Evolutionary conservation across 2,888 invertebrate genomes (phyloP).

Genomic region (Cheilosia scutellata): DNA sequence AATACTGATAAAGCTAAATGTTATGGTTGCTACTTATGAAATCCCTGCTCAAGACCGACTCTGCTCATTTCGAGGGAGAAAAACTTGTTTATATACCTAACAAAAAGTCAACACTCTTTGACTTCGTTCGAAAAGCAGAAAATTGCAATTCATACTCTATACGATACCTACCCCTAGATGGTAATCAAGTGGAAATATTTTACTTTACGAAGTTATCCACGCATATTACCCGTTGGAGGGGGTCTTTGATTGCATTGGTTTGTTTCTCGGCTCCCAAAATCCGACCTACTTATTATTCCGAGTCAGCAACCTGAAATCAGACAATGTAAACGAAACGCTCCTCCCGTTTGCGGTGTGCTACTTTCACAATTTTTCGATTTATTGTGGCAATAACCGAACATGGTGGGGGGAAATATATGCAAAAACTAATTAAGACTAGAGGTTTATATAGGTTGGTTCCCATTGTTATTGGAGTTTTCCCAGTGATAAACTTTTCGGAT

Average conservation of each 20-base stretch:
- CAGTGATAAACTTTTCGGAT: slow-evolving; percentile 21
- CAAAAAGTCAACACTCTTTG: neutral
- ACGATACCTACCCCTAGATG: neutral
- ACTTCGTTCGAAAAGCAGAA: slow-evolving; percentile 10
- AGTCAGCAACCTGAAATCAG: neutral
- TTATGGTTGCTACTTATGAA: too few species aligned
- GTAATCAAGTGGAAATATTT: slow-evolving; percentile 38
- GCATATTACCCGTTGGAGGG: slow-evolving; percentile 1
- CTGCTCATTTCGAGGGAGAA: too few species aligned
- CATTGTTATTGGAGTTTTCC: neutral
- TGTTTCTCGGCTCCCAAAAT: neutral
- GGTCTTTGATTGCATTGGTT: slow-evolving; percentile 10
- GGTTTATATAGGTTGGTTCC: neutral
- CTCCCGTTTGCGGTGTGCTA: neutral
- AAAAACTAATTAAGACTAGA: slow-evolving; percentile 41
- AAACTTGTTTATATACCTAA: too few species aligned
- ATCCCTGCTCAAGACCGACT: too few species aligned
- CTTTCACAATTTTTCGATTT: slow-evolving; percentile 45
- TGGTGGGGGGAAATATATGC: neutral
- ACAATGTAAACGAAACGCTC: neutral
- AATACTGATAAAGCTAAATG: too few species aligned
- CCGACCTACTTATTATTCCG: slow-evolving; percentile 33
- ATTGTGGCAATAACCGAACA: slow-evolving; percentile 3
- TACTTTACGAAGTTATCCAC: slow-evolving; percentile 22
- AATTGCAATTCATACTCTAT: slow-evolving; percentile 36